phyloP scores from a whole-genome alignment of 2,797 vertebrate species.

The Sebastes aleutianus region DNA sequence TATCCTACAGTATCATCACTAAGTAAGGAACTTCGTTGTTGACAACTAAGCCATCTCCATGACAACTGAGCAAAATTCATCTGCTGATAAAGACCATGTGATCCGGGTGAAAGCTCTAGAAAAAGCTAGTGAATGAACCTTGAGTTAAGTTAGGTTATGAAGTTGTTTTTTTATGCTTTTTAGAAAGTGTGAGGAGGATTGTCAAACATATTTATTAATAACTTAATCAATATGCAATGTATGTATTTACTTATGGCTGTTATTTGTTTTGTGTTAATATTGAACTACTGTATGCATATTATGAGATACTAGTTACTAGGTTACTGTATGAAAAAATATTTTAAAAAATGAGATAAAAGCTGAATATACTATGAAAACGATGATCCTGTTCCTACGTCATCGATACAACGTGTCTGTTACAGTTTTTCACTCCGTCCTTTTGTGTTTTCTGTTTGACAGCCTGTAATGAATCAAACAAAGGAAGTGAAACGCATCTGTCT shows the following conservation, averaged over 20 bases:
- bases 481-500: conserved; percentile 11
- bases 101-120: neutral
- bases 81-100: neutral
- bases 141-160: neutral
- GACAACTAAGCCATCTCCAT: neutral
- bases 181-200: neutral
- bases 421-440: neutral
- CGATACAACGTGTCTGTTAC: neutral
- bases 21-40: neutral
- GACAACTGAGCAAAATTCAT: neutral
- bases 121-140: neutral
- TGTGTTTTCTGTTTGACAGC: neutral
- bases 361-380: neutral
- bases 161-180: neutral
- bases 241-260: neutral
- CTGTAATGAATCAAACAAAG: neutral
- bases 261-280: neutral
- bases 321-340: too few relatives aligned
- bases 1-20: too few relatives aligned
- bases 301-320: too few relatives aligned
- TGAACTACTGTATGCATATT: neutral
- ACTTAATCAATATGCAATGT: neutral
- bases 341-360: too few relatives aligned
- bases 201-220: neutral
- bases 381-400: neutral